Conservation (phyloP, 2,797 vertebrate genomes). For the Cottoperca gobio region DNA sequence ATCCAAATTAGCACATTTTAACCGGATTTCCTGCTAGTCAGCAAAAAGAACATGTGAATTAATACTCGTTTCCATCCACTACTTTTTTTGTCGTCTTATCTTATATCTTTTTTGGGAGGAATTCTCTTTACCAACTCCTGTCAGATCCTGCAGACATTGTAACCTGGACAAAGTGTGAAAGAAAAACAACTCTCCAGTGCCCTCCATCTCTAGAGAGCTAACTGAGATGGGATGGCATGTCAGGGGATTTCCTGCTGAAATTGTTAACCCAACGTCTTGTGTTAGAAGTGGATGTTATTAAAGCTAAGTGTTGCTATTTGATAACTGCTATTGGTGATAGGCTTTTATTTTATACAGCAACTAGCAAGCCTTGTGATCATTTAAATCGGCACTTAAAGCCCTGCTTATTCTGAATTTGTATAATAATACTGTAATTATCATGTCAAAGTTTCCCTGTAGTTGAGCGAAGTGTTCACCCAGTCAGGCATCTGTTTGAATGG, state of each 20-base stretch:
- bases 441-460: too few species aligned
- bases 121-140: background rate
- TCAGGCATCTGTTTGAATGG: constrained; percentile 2
- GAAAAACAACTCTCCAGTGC: background rate
- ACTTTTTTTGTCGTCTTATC: background rate
- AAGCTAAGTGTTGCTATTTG: background rate
- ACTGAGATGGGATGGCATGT: constrained; percentile 4
- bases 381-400: background rate
- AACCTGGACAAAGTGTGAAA: background rate
- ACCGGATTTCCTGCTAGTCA: background rate
- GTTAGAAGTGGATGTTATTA: constrained; percentile 18
- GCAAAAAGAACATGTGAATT: background rate
- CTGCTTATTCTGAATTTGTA: background rate
- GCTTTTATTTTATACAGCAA: background rate
- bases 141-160: background rate
- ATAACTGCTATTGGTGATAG: background rate
- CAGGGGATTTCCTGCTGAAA: constrained; percentile 38
- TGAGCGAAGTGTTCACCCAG: background rate
- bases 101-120: background rate
- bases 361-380: background rate
- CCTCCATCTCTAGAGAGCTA: background rate
- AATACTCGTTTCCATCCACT: background rate
- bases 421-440: too few species aligned
- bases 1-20: background rate
- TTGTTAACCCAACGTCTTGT: constrained; percentile 3